Conservation (phyloP, 2,888 invertebrate genomes). For the Zelleria hepariella region DNA sequence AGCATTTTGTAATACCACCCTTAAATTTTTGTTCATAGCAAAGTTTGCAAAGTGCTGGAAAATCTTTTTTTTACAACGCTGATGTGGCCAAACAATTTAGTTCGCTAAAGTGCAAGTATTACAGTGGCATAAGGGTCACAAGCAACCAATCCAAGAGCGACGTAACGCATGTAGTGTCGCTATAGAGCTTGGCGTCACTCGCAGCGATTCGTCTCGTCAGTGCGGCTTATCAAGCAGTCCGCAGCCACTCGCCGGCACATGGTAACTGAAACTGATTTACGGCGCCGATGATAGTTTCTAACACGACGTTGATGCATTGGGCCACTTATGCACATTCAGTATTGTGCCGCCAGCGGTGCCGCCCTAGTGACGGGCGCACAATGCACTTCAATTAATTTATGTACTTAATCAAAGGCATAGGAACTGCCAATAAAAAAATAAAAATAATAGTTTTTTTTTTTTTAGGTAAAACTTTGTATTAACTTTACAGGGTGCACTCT, state of each 20-base stretch:
- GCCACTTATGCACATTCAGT: not conserved
- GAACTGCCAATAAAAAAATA: too few relatives aligned
- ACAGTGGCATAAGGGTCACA: not conserved
- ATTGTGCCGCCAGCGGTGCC: not conserved
- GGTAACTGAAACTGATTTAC: conserved; percentile 62
- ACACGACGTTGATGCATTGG: conserved; percentile 4
- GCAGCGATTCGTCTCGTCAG: conserved; percentile 47
- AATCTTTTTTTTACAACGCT: too few relatives aligned
- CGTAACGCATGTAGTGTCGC: not conserved
- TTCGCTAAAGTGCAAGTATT: not conserved
- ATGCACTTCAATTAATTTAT: too few relatives aligned
- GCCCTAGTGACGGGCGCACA: not conserved
- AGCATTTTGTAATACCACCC: too few relatives aligned
- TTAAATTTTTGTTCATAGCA: too few relatives aligned
- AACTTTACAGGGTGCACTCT: too few relatives aligned
- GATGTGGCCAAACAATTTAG: not conserved
- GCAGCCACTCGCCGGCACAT: conserved; percentile 34
- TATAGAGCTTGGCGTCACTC: not conserved
- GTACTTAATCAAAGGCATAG: too few relatives aligned
- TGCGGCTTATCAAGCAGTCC: conserved; percentile 53
- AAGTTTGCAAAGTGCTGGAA: too few relatives aligned
- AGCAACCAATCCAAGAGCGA: not conserved
- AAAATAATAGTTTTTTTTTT: too few relatives aligned
- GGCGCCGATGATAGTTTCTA: conserved; percentile 10
- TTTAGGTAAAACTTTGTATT: too few relatives aligned